Percentiles rank a stretch among this genome's conserved stretches.
Conservation (phyloP, 2,888 invertebrate species). For the Cataglyphis livida region DNA sequence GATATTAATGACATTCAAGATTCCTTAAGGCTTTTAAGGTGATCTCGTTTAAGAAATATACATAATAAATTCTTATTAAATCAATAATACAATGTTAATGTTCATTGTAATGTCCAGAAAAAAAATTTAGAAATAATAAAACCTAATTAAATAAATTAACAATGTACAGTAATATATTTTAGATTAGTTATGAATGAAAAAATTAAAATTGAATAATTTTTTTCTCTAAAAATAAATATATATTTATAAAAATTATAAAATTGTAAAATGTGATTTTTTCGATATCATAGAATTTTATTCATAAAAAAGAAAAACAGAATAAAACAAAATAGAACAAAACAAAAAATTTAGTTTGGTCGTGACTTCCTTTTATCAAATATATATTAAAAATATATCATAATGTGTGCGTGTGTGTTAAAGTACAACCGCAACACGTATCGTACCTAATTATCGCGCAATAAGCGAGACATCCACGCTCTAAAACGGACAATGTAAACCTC, state of each 20-base stretch:
- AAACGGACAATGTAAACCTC: conserved; percentile 33
- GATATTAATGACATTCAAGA: not conserved
- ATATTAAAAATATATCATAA: not conserved
- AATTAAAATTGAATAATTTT: not conserved
- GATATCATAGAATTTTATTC: not conserved
- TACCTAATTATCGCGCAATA: not conserved
- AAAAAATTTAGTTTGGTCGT: not conserved
- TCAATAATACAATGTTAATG: not conserved
- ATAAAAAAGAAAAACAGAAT: not conserved
- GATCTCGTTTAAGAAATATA: not conserved
- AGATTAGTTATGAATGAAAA: not conserved
- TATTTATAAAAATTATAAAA: conserved; percentile 1
- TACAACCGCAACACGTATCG: not conserved
- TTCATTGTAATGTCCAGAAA: not conserved
- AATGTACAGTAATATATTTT: not conserved
- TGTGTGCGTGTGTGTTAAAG: not conserved
- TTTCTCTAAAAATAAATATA: not conserved
- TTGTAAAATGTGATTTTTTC: not conserved
- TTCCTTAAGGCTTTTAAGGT: too few relatives aligned
- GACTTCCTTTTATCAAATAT: not conserved
- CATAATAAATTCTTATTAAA: not conserved
- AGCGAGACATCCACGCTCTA: not conserved
- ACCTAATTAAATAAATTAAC: not conserved
- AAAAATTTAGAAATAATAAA: not conserved
- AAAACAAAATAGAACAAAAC: not conserved